Evolutionary conservation across 2,888 invertebrate genomes (phyloP).

Genomic region (Argyresthia goedartella): DNA sequence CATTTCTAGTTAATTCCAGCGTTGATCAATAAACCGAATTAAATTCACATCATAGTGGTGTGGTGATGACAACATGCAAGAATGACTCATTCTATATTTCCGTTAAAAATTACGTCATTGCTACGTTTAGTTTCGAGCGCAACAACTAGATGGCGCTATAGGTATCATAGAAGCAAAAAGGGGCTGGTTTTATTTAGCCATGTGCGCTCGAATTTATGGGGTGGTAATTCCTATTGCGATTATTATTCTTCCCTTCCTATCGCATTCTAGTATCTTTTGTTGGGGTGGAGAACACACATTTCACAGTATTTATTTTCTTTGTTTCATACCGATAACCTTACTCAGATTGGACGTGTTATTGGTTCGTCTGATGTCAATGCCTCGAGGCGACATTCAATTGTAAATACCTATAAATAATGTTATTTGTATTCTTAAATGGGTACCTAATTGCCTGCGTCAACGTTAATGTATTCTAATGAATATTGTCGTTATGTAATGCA

Average conservation of each 20-base stretch:
- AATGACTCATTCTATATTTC: not conserved
- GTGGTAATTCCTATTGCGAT: not conserved
- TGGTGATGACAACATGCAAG: not conserved
- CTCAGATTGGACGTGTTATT: not conserved
- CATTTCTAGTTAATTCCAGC: too few relatives aligned
- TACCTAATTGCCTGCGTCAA: too few relatives aligned
- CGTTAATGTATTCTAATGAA: too few relatives aligned
- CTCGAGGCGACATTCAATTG: not conserved
- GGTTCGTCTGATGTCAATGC: not conserved
- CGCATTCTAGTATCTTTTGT: not conserved
- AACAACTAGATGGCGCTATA: constrained; percentile 33
- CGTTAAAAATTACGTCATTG: not conserved
- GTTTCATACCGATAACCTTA: not conserved
- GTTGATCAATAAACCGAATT: too few relatives aligned
- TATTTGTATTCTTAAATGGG: constrained; percentile 8
- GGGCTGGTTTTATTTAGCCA: not conserved
- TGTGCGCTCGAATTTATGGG: not conserved
- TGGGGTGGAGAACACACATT: not conserved
- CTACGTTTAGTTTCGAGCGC: not conserved
- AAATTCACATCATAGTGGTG: too few relatives aligned
- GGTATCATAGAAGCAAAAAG: constrained; percentile 9
- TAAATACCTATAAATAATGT: not conserved
- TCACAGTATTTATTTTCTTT: too few relatives aligned
- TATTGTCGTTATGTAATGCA: too few relatives aligned
- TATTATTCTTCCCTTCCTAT: too few relatives aligned